These are phyloP conservation scores for Sula dactylatra DNA, from an alignment of 2,113 vertebrate genomes.

Conservation along the genomic window DNA sequence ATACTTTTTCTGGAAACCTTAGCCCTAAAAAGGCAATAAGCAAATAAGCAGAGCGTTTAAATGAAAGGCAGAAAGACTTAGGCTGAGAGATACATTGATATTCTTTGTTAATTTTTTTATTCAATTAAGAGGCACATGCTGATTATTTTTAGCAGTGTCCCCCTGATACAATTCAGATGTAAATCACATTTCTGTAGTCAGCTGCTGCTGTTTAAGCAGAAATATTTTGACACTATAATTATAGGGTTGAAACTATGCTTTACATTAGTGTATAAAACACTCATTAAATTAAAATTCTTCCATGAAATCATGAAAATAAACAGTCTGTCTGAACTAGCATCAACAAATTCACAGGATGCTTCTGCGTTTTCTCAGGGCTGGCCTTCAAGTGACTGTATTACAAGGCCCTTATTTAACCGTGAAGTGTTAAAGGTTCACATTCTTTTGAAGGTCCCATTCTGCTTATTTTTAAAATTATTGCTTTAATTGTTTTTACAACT, in stretches of 20 bases:
- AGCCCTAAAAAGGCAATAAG: conserved; percentile 26
- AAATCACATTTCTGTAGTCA: conserved; percentile 77
- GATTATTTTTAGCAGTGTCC: conserved; percentile 71
- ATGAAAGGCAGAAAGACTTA: conserved; percentile 23
- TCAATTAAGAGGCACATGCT: conserved; percentile 55
- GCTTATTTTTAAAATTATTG: conserved; percentile 84
- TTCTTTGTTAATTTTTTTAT: conserved; percentile 64
- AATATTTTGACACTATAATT: conserved; percentile 96
- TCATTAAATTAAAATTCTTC: conserved; percentile 98
- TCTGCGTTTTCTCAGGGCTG: conserved; percentile 88
- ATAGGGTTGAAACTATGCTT: conserved; percentile 83
- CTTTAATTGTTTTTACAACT: conserved; percentile 87
- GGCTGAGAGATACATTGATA: conserved; percentile 23
- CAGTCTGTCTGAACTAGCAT: conserved; percentile 91
- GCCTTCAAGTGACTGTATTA: conserved; percentile 70
- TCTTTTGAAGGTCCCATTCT: conserved; percentile 76
- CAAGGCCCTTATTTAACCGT: conserved; percentile 70
- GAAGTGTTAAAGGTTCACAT: conserved; percentile 88
- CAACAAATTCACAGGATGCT: conserved; percentile 85
- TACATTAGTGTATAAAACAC: conserved; percentile 91
- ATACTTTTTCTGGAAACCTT: conserved; percentile 40
- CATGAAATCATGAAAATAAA: conserved; percentile 98
- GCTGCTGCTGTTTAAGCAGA: conserved; percentile 87
- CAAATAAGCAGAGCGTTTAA: not conserved
- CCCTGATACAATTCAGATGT: conserved; percentile 77